Percentiles rank a stretch among this genome's conserved stretches.
Conservation (phyloP, 53 echinoderm and acorn worm genomes). For the Crossaster papposus region DNA sequence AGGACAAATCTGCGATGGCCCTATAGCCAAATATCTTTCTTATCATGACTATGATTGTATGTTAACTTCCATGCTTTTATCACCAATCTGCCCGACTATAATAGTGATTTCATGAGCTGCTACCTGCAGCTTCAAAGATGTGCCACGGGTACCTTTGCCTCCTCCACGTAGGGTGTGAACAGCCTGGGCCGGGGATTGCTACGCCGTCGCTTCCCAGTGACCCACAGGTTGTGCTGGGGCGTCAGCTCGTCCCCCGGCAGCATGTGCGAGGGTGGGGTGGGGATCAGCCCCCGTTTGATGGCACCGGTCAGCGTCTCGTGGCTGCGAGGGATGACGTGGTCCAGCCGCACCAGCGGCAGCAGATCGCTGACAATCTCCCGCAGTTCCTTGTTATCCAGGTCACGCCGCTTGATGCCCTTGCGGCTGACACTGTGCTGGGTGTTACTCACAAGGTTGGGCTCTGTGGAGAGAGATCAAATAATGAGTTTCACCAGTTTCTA, state of each 20-base stretch:
- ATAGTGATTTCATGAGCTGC: too few species aligned
- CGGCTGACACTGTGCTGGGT: constrained; percentile 98
- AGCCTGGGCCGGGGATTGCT: constrained; percentile 81
- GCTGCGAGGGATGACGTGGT: constrained; percentile 90
- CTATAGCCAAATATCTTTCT: too few species aligned
- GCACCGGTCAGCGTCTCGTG: constrained; percentile 87
- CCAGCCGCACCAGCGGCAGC: constrained; percentile 83
- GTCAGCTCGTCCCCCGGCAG: constrained; percentile 91
- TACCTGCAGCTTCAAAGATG: too few species aligned
- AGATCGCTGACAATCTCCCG: constrained; percentile 98
- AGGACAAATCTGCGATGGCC: too few species aligned
- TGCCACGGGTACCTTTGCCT: constrained; percentile 82
- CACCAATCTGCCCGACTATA: too few species aligned
- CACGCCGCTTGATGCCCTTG: constrained; percentile 96
- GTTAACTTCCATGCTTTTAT: too few species aligned
- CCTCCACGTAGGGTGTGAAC: constrained; percentile 94
- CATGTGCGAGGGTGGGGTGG: constrained; percentile 95
- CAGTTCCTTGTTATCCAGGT: constrained; percentile 87
- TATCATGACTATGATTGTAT: too few species aligned
- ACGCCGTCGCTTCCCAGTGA: constrained; percentile 77
- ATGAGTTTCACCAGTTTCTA: too few species aligned
- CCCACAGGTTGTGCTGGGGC: constrained; percentile 84
- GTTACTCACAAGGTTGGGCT: constrained; percentile 95
- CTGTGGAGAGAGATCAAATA: constrained; percentile 43
- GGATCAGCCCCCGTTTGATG: constrained; percentile 92